These are phyloP conservation scores for Percina caprodes DNA, from an alignment of 2,113 vertebrate genomes.

Conservation along the genomic window DNA sequence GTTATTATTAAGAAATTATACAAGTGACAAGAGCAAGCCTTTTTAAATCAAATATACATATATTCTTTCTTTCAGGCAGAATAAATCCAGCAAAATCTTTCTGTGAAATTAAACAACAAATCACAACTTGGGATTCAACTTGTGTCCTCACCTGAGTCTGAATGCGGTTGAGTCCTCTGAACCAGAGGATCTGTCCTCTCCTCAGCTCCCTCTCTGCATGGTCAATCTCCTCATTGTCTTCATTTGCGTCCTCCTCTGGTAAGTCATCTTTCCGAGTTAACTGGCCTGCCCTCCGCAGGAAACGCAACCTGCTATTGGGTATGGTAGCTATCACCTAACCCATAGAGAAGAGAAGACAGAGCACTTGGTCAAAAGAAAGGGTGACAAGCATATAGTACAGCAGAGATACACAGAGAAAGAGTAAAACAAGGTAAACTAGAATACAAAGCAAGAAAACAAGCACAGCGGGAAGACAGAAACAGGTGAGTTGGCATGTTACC, in stretches of 20 bases:
- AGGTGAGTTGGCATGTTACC: slow-evolving; percentile 81
- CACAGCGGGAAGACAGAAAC: background rate
- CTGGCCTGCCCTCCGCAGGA: slow-evolving; percentile 93
- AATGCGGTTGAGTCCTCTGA: slow-evolving; percentile 97
- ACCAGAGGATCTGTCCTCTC: slow-evolving; percentile 98
- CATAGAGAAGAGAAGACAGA: slow-evolving; percentile 47
- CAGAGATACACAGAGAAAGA: background rate
- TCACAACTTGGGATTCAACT: background rate
- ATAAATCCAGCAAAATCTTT: background rate
- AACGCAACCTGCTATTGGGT: slow-evolving; percentile 95
- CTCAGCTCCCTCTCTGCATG: slow-evolving; percentile 96
- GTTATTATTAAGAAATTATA: background rate
- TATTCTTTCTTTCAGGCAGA: background rate
- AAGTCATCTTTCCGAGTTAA: slow-evolving; percentile 94
- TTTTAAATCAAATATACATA: background rate
- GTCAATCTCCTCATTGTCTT: slow-evolving; percentile 98
- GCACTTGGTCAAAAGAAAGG: slow-evolving; percentile 5
- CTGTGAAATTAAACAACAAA: slow-evolving; percentile 6
- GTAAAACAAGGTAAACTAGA: background rate
- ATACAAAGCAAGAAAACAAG: slow-evolving; percentile 5
- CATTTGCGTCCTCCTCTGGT: slow-evolving; percentile 94
- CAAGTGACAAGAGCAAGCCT: background rate
- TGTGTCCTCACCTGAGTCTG: slow-evolving; percentile 93
- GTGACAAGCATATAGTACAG: slow-evolving; percentile 1
- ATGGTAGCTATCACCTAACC: slow-evolving; percentile 93